Conservation (phyloP, 2,797 vertebrate genomes). For the Oophaga sylvatica region DNA sequence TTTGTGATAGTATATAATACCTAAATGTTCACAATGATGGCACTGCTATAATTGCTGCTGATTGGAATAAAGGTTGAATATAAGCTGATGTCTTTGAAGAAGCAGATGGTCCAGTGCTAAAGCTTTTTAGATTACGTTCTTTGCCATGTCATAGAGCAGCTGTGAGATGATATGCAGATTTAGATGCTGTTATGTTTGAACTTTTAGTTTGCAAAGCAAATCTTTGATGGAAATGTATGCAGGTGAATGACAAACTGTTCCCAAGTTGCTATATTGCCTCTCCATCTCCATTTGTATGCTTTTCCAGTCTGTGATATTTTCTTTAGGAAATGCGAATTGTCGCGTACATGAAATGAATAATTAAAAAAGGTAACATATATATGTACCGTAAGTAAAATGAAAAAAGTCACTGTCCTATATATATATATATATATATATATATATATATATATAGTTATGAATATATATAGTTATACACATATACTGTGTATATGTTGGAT, state of each 20-base stretch:
- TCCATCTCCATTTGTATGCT: conserved; percentile 33
- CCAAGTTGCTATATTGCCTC: not conserved
- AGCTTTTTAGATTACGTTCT: conserved; percentile 39
- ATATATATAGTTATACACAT: not conserved
- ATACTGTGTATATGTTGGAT: not conserved
- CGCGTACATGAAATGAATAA: not conserved
- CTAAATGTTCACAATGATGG: not conserved
- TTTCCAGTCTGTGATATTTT: conserved; percentile 26
- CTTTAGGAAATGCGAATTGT: not conserved
- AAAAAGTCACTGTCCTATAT: not conserved
- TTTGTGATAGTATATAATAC: not conserved
- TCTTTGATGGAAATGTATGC: conserved; percentile 55
- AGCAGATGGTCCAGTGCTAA: conserved; percentile 44
- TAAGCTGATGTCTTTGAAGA: conserved; percentile 48
- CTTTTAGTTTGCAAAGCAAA: conserved; percentile 47
- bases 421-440: not conserved
- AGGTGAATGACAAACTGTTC: conserved; percentile 32
- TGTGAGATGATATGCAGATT: conserved; percentile 54
- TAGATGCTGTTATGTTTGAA: conserved; percentile 45
- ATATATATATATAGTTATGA: too few relatives aligned
- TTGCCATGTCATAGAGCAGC: conserved; percentile 42
- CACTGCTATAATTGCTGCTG: conserved; percentile 5
- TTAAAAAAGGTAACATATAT: not conserved
- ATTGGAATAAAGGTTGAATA: conserved; percentile 27
- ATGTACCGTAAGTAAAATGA: not conserved